These are phyloP conservation scores for Bombus consobrinus DNA, from an alignment of 1,140 invertebrate genomes.

Conservation along the genomic window DNA sequence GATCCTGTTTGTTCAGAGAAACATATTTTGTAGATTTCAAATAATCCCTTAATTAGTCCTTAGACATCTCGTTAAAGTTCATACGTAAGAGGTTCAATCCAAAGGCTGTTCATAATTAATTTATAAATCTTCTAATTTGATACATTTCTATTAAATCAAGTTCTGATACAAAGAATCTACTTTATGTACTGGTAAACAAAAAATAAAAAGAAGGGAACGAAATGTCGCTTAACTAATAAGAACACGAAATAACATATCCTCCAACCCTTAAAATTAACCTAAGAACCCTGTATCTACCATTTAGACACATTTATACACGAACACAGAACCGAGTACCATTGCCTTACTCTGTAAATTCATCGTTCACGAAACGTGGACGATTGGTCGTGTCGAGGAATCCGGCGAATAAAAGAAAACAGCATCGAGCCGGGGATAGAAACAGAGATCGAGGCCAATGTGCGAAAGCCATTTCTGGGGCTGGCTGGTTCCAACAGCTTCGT, in stretches of 20 bases:
- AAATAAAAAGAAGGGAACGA: too few species aligned
- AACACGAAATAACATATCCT: too few species aligned
- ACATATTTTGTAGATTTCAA: not conserved
- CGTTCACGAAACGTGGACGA: not conserved
- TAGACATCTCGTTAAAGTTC: too few species aligned
- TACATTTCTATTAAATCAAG: too few species aligned
- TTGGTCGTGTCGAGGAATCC: not conserved
- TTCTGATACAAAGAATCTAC: too few species aligned
- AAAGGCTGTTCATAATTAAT: too few species aligned
- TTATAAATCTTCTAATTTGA: too few species aligned
- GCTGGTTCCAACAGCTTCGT: conserved; percentile 5
- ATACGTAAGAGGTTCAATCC: too few species aligned
- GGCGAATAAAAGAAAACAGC: not conserved
- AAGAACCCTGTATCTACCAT: not conserved
- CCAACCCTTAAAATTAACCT: too few species aligned
- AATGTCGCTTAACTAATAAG: too few species aligned
- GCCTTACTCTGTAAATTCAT: not conserved
- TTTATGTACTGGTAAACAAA: too few species aligned
- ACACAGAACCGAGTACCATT: not conserved
- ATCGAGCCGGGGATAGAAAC: not conserved
- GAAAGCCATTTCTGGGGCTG: conserved; percentile 26
- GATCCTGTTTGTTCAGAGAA: not conserved
- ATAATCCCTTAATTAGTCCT: not conserved
- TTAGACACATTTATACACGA: not conserved
- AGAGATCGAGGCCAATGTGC: not conserved